Conservation (phyloP, 2,113 vertebrate genomes). For the Clarias batrachus region DNA sequence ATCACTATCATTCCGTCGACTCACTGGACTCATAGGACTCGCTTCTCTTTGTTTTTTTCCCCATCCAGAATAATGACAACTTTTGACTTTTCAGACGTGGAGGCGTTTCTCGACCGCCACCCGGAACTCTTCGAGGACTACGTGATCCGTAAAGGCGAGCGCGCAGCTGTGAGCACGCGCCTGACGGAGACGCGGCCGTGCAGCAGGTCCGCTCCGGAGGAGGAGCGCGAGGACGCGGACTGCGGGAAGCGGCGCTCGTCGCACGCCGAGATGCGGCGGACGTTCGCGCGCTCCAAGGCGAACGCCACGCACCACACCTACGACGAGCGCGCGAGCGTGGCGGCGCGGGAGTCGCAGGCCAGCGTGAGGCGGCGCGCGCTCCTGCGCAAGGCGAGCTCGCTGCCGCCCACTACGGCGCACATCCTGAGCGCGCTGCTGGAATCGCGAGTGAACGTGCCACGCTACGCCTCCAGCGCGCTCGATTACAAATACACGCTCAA, state of each 20-base stretch:
- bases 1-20: neutral
- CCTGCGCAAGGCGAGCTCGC: slow-evolving; percentile 92
- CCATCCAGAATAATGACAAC: slow-evolving; percentile 61
- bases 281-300: slow-evolving; percentile 94
- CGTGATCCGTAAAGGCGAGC: slow-evolving; percentile 71
- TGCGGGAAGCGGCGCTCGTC: slow-evolving; percentile 75
- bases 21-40: neutral
- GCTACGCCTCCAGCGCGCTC: slow-evolving; percentile 90
- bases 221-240: slow-evolving; percentile 65
- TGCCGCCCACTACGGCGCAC: slow-evolving; percentile 93
- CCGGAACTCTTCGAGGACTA: slow-evolving; percentile 78
- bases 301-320: slow-evolving; percentile 92
- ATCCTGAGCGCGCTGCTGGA: slow-evolving; percentile 94
- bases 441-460: slow-evolving; percentile 93
- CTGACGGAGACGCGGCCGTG: slow-evolving; percentile 67
- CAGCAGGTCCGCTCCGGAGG: slow-evolving; percentile 61
- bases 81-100: slow-evolving; percentile 75
- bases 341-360: slow-evolving; percentile 90
- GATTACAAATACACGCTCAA: slow-evolving; percentile 96
- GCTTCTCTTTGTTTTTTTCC: too few species aligned
- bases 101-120: slow-evolving; percentile 77
- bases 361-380: slow-evolving; percentile 90
- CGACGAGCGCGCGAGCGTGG: slow-evolving; percentile 88
- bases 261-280: slow-evolving; percentile 92
- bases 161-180: slow-evolving; percentile 71